A percentile compares a stretch with the other conserved stretches of the same genome.
Conservation (phyloP, 2,888 invertebrate species). For the Agelastica alni region DNA sequence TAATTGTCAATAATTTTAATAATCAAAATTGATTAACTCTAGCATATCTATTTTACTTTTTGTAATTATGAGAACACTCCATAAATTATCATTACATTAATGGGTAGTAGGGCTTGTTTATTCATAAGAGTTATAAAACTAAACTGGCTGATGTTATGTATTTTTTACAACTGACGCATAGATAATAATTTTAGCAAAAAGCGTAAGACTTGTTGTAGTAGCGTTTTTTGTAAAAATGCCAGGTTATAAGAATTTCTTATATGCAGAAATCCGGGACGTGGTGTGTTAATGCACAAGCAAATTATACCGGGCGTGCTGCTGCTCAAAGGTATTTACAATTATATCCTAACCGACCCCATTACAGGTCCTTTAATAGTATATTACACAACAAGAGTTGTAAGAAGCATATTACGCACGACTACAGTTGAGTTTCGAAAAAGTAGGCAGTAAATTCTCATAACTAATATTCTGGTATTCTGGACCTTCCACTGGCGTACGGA, state of each 20-base stretch:
- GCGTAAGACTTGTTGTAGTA: not conserved
- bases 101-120: not conserved
- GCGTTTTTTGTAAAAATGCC: not conserved
- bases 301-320: not conserved
- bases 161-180: not conserved
- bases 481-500: too few relatives aligned
- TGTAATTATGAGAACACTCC: not conserved
- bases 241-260: not conserved
- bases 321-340: not conserved
- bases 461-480: too few relatives aligned
- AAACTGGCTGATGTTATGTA: not conserved
- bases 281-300: not conserved
- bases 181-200: not conserved
- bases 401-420: too few relatives aligned
- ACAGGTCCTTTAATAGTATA: not conserved
- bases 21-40: not conserved
- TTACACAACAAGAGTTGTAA: too few relatives aligned
- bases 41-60: not conserved
- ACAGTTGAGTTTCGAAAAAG: too few relatives aligned
- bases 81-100: too few relatives aligned
- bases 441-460: too few relatives aligned
- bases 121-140: too few relatives aligned
- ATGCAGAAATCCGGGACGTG: conserved; percentile 2
- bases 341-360: not conserved
- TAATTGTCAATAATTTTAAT: not conserved